Evolutionary conservation across 1,140 invertebrate genomes (phyloP).

Genomic region (Lordiphosa clarofinis): DNA sequence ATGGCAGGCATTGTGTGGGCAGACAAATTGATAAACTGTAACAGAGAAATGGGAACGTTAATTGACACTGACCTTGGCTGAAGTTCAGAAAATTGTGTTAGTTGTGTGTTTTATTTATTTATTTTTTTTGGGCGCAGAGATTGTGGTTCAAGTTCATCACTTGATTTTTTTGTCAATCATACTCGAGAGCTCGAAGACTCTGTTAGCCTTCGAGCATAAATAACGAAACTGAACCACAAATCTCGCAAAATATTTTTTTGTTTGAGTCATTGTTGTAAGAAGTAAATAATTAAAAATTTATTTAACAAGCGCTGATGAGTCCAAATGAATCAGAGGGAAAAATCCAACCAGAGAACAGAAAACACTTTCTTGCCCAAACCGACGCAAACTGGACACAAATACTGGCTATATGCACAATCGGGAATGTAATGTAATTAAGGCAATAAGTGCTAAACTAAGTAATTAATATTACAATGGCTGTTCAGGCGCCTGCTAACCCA

Average conservation of each 20-base stretch:
- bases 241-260: slow-evolving; percentile 12
- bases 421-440: slow-evolving; percentile 29
- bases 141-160: slow-evolving; percentile 70
- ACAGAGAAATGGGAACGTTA: slow-evolving; percentile 55
- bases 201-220: slow-evolving; percentile 61
- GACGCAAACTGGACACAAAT: slow-evolving; percentile 34
- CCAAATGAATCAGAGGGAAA: slow-evolving; percentile 19
- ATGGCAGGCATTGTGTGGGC: slow-evolving; percentile 81
- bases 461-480: neutral
- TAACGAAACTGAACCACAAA: slow-evolving; percentile 25
- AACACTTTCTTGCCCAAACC: slow-evolving; percentile 29
- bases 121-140: slow-evolving; percentile 39
- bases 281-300: slow-evolving; percentile 35
- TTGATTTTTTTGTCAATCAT: slow-evolving; percentile 53
- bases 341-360: neutral
- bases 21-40: slow-evolving; percentile 81
- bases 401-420: neutral
- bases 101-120: slow-evolving; percentile 1
- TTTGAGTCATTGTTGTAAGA: slow-evolving; percentile 27
- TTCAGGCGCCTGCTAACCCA: too few species aligned
- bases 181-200: slow-evolving; percentile 24
- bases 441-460: slow-evolving; percentile 25
- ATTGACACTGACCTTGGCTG: slow-evolving; percentile 63
- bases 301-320: slow-evolving; percentile 23
- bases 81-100: slow-evolving; percentile 57